Evolutionary conservation across 1,140 invertebrate species (phyloP), one percentile per base, ranked within the genome.

Genomic region (Pogonus chalceus): DNA sequence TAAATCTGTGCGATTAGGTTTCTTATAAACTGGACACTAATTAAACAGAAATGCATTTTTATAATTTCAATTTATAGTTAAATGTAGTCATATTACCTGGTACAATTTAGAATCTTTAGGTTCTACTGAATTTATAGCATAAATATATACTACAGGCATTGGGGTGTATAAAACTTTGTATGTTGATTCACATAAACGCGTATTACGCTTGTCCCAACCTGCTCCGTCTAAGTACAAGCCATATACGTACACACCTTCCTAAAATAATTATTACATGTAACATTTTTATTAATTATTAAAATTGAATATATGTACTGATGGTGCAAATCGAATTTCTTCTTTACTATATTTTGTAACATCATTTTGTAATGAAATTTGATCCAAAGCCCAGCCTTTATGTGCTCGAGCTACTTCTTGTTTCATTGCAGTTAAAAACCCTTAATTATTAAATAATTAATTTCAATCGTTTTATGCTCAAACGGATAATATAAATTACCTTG

Each of bases 151-250:
- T 0, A 92, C 84, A 0, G 92, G 92, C 72, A 96, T 79, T 20
- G 80, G 69, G 1, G 90, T 85, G 62, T 80, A 88, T 12, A 89
- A 68, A 3, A 90, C 80, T 74, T 93, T 94, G 43, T 88, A 83
- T 14, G 75, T 73, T 0, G 88, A 84, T 74, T 94, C 90, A 26
- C 80, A 76, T 1, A 95, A 72, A 22, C 82, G 79, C 20, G 76
- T 72, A 49, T 84, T 83, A 49, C 82, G 81, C 54, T 77, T 80
- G 62, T 95, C 90, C 88, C 91, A 93, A 3, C 86, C 85, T 18
- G 90, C 91, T 12, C 92, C 92, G 71, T 96, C 92, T 24, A 96
- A 72, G 68, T 79, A 94, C 20, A 96, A 67, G 0, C 92, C 92
- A 62, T 94, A 84, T 0, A 95, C 80, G 58, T 83, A 93, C 7